A percentile compares a stretch with the other conserved stretches of the same genome.
Evolutionary conservation across 2,113 vertebrate genomes (phyloP).

Genomic region (Trematocara stigmaticum): DNA sequence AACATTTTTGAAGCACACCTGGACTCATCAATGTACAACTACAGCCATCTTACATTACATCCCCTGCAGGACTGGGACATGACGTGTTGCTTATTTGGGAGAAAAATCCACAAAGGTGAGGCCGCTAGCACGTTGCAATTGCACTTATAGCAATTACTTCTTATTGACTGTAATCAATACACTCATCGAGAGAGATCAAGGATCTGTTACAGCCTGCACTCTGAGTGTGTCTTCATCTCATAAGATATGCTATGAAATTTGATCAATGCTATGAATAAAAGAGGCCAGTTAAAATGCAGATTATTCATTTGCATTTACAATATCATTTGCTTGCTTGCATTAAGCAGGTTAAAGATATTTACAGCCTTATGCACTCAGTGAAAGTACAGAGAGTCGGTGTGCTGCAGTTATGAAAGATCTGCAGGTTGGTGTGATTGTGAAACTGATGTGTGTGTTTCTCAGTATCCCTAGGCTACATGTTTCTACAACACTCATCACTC

Average conservation of each 20-base stretch:
- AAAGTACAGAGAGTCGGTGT: not conserved
- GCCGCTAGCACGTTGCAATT: not conserved
- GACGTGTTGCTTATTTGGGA: not conserved
- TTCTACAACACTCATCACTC: conserved; percentile 2
- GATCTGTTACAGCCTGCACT: not conserved
- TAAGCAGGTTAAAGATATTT: not conserved
- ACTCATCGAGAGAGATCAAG: not conserved
- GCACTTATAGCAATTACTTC: conserved; percentile 5
- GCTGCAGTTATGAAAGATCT: not conserved
- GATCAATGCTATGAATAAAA: conserved; percentile 27
- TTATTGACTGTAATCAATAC: conserved; percentile 47
- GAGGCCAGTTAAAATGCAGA: conserved; percentile 1
- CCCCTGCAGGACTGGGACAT: conserved; percentile 1
- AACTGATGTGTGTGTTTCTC: not conserved
- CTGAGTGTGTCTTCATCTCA: conserved; percentile 1
- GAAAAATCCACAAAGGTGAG: not conserved
- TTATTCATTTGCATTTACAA: conserved; percentile 2
- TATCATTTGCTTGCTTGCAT: not conserved
- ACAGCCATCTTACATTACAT: conserved; percentile 32
- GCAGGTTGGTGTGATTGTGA: not conserved
- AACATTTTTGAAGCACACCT: conserved; percentile 35
- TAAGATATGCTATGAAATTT: not conserved
- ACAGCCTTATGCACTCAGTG: not conserved
- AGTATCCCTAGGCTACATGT: conserved; percentile 27
- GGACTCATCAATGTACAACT: not conserved